phyloP scores from a whole-genome alignment of 2,888 invertebrate species.

The Agapetus fuscipes region DNA sequence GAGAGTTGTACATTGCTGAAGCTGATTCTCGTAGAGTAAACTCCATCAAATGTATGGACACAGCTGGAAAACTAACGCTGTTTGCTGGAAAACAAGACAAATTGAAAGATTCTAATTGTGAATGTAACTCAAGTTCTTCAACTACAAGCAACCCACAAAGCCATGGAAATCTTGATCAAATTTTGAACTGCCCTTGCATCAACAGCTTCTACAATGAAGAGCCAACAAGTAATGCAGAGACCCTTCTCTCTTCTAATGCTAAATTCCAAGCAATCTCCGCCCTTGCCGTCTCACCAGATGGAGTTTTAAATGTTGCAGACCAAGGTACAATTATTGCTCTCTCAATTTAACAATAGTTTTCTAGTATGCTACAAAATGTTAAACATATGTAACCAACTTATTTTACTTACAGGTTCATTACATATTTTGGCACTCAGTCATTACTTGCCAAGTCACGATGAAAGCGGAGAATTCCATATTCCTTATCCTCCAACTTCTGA shows the following conservation, averaged over 20 bases:
- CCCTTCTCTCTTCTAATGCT: constrained; percentile 80
- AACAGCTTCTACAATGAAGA: constrained; percentile 51
- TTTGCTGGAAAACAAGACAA: constrained; percentile 82
- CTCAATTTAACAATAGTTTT: too few species aligned
- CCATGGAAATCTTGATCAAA: constrained; percentile 11
- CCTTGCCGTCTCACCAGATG: constrained; percentile 88
- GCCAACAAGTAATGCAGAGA: constrained; percentile 71
- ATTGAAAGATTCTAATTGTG: constrained; percentile 45
- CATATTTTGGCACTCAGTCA: constrained; percentile 80
- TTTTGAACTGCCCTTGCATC: constrained; percentile 38
- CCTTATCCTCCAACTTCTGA: constrained; percentile 90
- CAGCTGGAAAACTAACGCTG: constrained; percentile 81
- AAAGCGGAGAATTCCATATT: constrained; percentile 86
- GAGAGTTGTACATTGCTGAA: constrained; percentile 88
- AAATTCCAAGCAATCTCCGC: constrained; percentile 83
- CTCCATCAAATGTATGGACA: constrained; percentile 75
- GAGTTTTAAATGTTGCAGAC: constrained; percentile 93
- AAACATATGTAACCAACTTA: background rate
- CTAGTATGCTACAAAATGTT: too few species aligned
- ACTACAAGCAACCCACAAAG: constrained; percentile 36
- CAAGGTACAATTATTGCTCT: constrained; percentile 72
- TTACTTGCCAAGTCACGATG: constrained; percentile 77
- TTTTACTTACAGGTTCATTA: constrained; percentile 59
- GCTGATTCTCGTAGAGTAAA: constrained; percentile 81
- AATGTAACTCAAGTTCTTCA: constrained; percentile 48